Conservation (phyloP, 2,113 vertebrate species). For the Aspidoscelis tigris region DNA sequence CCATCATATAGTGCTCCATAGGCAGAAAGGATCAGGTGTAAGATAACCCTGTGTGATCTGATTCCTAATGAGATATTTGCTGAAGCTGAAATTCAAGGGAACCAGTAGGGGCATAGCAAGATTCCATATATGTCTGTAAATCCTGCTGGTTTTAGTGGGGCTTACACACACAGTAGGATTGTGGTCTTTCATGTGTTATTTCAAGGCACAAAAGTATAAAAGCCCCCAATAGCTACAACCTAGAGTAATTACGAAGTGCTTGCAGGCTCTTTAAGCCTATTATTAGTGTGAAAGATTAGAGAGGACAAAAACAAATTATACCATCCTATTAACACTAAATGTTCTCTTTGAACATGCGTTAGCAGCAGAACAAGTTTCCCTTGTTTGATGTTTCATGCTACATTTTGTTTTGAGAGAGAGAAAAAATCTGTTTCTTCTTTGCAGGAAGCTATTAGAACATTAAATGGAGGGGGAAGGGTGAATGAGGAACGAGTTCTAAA, state of each 20-base stretch:
- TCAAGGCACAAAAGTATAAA: neutral
- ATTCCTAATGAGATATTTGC: neutral
- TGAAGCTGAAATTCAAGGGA: neutral
- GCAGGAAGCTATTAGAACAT: conserved; percentile 43
- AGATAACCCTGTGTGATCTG: neutral
- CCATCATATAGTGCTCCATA: neutral
- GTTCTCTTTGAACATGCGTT: fast-evolving
- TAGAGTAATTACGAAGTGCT: fast-evolving
- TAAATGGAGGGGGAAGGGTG: neutral
- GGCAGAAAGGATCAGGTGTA: neutral
- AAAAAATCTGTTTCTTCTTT: conserved; percentile 35
- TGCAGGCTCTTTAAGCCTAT: neutral
- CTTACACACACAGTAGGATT: neutral
- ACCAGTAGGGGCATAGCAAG: neutral
- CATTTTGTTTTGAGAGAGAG: neutral
- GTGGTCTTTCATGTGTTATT: neutral
- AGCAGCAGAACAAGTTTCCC: fast-evolving
- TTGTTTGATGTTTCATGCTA: neutral
- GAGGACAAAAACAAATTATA: conserved; percentile 6
- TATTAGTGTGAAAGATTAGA: neutral
- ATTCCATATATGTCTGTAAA: neutral
- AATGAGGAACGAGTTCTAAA: neutral
- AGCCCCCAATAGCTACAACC: neutral
- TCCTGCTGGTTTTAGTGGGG: neutral
- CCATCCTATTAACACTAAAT: neutral